phyloP scores from a whole-genome alignment of 2,797 vertebrate species.

The Siniperca undulata region DNA sequence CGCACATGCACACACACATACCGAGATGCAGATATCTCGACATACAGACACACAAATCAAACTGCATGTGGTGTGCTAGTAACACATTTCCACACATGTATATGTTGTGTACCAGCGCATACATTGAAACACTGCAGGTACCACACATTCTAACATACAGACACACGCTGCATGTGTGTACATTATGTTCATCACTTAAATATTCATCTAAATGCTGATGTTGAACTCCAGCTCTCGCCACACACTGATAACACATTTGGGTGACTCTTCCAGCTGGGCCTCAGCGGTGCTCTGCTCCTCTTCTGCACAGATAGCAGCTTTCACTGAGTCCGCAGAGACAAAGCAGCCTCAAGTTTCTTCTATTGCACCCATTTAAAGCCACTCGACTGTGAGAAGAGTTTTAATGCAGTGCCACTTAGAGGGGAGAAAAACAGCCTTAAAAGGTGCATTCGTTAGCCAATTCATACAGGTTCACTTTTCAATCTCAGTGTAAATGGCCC shows the following conservation, averaged over 20 bases:
- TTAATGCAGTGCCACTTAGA: slow-evolving; percentile 82
- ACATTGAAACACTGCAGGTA: slow-evolving; percentile 25
- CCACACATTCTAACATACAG: slow-evolving; percentile 36
- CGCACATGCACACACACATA: not conserved
- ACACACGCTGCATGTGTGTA: slow-evolving; percentile 27
- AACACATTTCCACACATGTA: slow-evolving; percentile 31
- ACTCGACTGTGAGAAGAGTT: slow-evolving; percentile 79
- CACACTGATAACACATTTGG: slow-evolving; percentile 74
- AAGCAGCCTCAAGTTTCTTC: slow-evolving; percentile 76
- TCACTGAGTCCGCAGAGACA: slow-evolving; percentile 76
- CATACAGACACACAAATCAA: slow-evolving; percentile 21
- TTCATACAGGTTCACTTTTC: slow-evolving; percentile 58
- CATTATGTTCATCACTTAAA: slow-evolving; percentile 47
- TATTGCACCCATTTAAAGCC: slow-evolving; percentile 77
- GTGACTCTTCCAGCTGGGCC: slow-evolving; percentile 76
- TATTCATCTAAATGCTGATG: slow-evolving; percentile 72
- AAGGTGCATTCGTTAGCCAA: slow-evolving; percentile 60
- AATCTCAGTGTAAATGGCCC: slow-evolving; percentile 24
- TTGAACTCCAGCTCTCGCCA: slow-evolving; percentile 65
- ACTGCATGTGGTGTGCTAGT: slow-evolving; percentile 32
- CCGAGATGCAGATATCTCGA: not conserved
- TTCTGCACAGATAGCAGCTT: slow-evolving; percentile 78
- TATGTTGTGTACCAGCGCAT: slow-evolving; percentile 30
- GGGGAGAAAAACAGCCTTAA: slow-evolving; percentile 70
- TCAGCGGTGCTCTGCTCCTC: slow-evolving; percentile 63